Evolutionary conservation across 2,797 vertebrate genomes (phyloP).

Genomic region (Acanthis flammea): DNA sequence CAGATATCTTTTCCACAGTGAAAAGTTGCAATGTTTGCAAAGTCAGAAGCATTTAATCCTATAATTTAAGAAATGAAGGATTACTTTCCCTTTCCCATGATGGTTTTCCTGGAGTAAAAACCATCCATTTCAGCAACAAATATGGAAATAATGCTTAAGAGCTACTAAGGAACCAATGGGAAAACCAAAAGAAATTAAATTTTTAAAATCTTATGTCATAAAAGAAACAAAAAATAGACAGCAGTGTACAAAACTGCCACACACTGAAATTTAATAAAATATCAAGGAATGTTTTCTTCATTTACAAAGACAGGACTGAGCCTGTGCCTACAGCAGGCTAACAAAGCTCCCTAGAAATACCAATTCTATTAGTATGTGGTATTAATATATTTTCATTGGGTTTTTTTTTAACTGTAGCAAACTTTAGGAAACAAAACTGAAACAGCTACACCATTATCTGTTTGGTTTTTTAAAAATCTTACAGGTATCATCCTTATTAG

Average conservation of each 20-base stretch:
- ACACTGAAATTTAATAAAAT: not conserved
- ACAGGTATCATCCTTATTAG: not conserved
- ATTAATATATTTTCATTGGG: not conserved
- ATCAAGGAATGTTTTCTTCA: not conserved
- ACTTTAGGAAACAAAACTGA: not conserved
- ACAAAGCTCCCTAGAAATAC: not conserved
- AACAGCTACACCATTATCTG: not conserved
- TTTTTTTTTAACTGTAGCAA: not conserved
- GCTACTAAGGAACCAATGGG: not conserved
- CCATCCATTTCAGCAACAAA: not conserved
- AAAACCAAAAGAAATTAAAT: not conserved
- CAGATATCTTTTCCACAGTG: not conserved
- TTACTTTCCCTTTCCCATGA: not conserved
- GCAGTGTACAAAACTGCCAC: not conserved
- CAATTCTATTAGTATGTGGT: not conserved
- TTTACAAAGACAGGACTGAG: not conserved
- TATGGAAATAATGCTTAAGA: not conserved
- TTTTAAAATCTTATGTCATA: not conserved
- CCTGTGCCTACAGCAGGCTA: not conserved
- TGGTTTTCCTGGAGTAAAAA: not conserved
- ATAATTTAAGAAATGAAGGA: not conserved
- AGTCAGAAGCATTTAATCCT: not conserved
- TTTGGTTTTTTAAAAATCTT: not conserved
- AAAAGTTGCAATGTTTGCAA: not conserved
- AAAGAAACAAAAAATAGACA: not conserved